A percentile compares a stretch with the other conserved stretches of the same genome.
phyloP scores from a whole-genome alignment of 2,113 vertebrate species.

The Eudorcas thomsonii region DNA sequence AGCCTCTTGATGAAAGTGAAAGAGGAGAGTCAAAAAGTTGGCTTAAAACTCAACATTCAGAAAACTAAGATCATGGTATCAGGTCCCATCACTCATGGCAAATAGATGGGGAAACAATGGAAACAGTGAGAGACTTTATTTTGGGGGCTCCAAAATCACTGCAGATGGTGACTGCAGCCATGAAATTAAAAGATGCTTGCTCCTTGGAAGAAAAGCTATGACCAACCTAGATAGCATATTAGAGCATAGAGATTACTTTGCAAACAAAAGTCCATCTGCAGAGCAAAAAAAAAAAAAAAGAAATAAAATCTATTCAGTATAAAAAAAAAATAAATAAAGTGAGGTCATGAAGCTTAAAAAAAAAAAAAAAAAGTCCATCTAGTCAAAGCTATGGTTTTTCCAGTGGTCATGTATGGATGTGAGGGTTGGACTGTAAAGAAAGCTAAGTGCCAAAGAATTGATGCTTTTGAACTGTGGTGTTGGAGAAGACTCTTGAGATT shows the following conservation, averaged over 20 bases:
- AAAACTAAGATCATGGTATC: background rate
- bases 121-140: background rate
- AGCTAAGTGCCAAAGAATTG: background rate
- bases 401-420: background rate
- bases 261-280: background rate
- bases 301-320: too few species aligned
- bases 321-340: too few species aligned
- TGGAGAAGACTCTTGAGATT: background rate
- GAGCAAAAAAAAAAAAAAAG: too few species aligned
- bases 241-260: background rate
- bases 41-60: background rate
- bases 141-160: background rate
- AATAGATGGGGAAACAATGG: background rate
- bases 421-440: background rate
- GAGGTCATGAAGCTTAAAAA: too few species aligned
- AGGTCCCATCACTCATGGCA: background rate
- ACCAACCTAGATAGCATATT: background rate
- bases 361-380: too few species aligned
- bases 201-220: background rate
- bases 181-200: background rate
- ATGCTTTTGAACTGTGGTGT: background rate
- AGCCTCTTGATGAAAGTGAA: background rate
- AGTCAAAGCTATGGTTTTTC: background rate
- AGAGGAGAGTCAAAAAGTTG: background rate
- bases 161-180: background rate